Evolutionary conservation across 2,888 invertebrate genomes (phyloP).

Genomic region (Acheta domesticus): DNA sequence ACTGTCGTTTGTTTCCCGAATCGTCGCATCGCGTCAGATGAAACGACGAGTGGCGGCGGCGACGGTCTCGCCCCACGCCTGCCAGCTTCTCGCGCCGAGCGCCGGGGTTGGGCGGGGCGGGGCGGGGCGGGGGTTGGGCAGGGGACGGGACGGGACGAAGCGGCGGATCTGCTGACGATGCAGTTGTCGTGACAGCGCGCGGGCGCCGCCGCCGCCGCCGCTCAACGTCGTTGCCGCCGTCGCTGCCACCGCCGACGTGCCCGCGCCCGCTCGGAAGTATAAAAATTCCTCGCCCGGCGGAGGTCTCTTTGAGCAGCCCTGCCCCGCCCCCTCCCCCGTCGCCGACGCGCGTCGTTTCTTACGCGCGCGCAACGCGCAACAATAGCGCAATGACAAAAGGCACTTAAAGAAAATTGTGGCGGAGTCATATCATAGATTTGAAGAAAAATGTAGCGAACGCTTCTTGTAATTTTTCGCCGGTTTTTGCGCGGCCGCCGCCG

Average conservation of each 20-base stretch:
- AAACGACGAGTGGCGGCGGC: too few species aligned
- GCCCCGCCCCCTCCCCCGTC: neutral
- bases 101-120: too few species aligned
- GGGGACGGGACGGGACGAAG: too few species aligned
- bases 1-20: neutral
- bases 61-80: too few species aligned
- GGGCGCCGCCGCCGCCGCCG: neutral
- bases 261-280: neutral
- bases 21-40: too few species aligned
- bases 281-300: slow-evolving; percentile 7
- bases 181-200: too few species aligned
- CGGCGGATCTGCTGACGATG: too few species aligned
- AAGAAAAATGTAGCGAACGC: slow-evolving; percentile 7
- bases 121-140: too few species aligned
- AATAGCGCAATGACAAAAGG: slow-evolving; percentile 18
- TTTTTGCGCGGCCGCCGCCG: neutral
- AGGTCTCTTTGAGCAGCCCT: neutral
- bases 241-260: neutral
- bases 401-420: slow-evolving; percentile 18
- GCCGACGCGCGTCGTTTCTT: neutral
- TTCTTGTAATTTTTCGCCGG: slow-evolving; percentile 18
- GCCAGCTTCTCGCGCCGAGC: too few species aligned
- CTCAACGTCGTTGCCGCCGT: neutral
- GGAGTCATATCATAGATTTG: slow-evolving; percentile 18
- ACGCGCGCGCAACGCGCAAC: neutral